These are phyloP conservation scores for Hystrix cristata DNA, from an alignment of 2,113 vertebrate species.

Conservation along the genomic window DNA sequence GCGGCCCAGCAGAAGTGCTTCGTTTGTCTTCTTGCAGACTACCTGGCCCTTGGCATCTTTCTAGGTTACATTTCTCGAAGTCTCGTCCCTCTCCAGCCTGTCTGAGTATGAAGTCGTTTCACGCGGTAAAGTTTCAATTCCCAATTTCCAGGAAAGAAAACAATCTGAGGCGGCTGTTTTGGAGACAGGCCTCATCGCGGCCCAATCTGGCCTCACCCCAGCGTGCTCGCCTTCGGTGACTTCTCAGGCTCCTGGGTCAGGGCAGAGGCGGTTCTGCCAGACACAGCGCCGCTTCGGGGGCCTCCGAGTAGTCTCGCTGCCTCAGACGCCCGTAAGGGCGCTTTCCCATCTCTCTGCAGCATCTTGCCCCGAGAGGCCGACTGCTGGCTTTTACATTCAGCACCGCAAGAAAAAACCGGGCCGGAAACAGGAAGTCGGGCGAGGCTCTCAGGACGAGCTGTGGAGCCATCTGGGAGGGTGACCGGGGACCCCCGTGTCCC, in stretches of 20 bases:
- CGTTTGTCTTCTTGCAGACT: not conserved
- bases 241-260: conserved; percentile 18
- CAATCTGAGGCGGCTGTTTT: not conserved
- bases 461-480: not conserved
- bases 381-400: not conserved
- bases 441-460: not conserved
- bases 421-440: not conserved
- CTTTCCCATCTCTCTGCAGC: not conserved
- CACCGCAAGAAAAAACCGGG: not conserved
- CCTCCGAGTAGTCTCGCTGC: not conserved
- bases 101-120: not conserved
- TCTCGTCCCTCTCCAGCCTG: not conserved
- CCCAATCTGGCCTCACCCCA: not conserved
- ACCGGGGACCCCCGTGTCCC: not conserved
- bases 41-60: not conserved
- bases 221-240: not conserved
- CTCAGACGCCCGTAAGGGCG: not conserved
- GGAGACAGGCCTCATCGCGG: not conserved
- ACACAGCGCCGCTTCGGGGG: not conserved
- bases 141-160: not conserved
- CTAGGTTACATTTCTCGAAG: not conserved
- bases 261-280: not conserved
- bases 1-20: not conserved
- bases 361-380: not conserved
- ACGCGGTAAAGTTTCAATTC: not conserved